Evolutionary conservation across 2,888 invertebrate species (phyloP).

Genomic region (Epiperipatus broadwayi): DNA sequence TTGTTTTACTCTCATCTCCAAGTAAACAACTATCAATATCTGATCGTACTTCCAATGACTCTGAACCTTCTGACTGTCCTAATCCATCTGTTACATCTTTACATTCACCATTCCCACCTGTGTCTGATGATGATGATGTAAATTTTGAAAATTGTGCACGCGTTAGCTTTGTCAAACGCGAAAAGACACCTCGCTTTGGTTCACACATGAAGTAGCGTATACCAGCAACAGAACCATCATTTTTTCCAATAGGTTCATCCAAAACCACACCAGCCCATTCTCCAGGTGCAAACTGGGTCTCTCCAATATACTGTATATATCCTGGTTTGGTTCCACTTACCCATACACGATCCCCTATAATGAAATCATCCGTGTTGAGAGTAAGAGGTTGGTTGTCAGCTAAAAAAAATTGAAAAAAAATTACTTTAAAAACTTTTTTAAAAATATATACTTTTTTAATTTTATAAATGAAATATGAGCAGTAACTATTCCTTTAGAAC

Average conservation of each 20-base stretch:
- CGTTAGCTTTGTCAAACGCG: slow-evolving; percentile 52
- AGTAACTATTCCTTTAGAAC: no score
- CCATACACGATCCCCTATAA: slow-evolving; percentile 84
- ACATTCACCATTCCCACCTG: no score
- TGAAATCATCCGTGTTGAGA: slow-evolving; percentile 81
- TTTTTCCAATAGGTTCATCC: slow-evolving; percentile 89
- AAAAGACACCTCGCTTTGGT: slow-evolving; percentile 79
- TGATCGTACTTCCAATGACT: no score
- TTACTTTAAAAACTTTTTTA: no score
- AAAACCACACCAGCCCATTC: slow-evolving; percentile 96
- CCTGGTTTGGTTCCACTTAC: slow-evolving; percentile 80
- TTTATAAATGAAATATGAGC: no score
- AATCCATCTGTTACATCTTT: no score
- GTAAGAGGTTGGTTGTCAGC: no score
- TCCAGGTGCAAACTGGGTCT: slow-evolving; percentile 89
- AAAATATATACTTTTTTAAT: no score
- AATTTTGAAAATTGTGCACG: slow-evolving; percentile 20
- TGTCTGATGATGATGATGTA: slow-evolving; percentile 1
- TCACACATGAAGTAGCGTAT: slow-evolving; percentile 83
- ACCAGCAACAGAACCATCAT: slow-evolving; percentile 84
- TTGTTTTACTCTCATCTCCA: no score
- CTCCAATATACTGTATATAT: slow-evolving; percentile 76
- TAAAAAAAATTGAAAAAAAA: no score
- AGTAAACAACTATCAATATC: no score
- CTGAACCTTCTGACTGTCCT: no score